phyloP scores from a whole-genome alignment of 2,113 vertebrate genomes.

The Rhinoptilus africanus region DNA sequence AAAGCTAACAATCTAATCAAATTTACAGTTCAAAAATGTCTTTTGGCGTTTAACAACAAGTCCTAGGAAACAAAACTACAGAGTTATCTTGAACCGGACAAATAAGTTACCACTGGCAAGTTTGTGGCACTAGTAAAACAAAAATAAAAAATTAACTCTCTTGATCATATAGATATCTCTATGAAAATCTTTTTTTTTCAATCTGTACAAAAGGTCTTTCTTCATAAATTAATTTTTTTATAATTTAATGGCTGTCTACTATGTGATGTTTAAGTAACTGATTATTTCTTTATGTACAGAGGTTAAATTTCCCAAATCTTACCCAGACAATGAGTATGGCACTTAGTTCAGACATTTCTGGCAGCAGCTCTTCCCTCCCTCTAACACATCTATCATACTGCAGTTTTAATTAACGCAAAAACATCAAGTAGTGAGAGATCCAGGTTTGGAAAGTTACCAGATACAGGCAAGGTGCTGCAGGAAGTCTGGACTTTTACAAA shows the following conservation, averaged over 20 bases:
- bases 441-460: conserved; percentile 70
- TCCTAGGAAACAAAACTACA: conserved; percentile 91
- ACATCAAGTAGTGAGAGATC: conserved; percentile 81
- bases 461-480: conserved; percentile 78
- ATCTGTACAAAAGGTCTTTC: conserved; percentile 99
- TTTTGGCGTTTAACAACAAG: conserved; percentile 94
- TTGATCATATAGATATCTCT: conserved; percentile 97
- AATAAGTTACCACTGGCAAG: conserved; percentile 95
- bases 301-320: conserved; percentile 88
- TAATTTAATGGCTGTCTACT: conserved; percentile 99
- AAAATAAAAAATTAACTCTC: conserved; percentile 94
- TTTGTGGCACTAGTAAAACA: conserved; percentile 94
- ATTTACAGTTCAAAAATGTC: conserved; percentile 90
- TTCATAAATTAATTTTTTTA: conserved; percentile 99
- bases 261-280: conserved; percentile 90
- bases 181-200: conserved; percentile 95
- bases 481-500: conserved; percentile 83
- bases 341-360: conserved; percentile 93
- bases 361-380: conserved; percentile 85
- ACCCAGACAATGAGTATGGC: conserved; percentile 91
- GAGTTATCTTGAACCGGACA: conserved; percentile 93
- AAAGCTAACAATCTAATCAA: conserved; percentile 93
- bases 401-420: conserved; percentile 82
- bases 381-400: conserved; percentile 78
- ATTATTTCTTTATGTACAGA: conserved; percentile 89